These are phyloP conservation scores for Cynocephalus volans DNA, from an alignment of 2,113 vertebrate species.

Conservation along the genomic window DNA sequence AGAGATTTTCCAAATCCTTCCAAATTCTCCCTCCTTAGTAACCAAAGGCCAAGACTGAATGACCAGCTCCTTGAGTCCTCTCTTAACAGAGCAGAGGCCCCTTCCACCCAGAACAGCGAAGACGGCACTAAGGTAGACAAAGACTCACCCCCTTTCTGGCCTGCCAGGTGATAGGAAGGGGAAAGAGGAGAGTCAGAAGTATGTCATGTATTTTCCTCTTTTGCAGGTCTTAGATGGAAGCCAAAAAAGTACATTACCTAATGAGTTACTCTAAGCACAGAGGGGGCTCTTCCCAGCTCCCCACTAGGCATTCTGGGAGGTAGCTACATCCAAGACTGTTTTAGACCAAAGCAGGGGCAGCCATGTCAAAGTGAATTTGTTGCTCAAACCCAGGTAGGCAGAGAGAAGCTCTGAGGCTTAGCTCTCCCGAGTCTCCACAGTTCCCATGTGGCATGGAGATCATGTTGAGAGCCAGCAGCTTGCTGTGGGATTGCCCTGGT, in stretches of 20 bases:
- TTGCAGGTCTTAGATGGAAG: neutral
- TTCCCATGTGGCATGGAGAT: neutral
- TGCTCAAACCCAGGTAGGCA: neutral
- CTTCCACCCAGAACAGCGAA: neutral
- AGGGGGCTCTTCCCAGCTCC: neutral
- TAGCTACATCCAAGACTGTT: neutral
- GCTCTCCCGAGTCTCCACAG: neutral
- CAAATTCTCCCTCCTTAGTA: neutral
- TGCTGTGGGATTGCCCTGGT: neutral
- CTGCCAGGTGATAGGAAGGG: neutral
- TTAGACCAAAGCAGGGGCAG: neutral
- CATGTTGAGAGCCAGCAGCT: neutral
- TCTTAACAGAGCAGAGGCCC: neutral
- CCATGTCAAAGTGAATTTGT: neutral
- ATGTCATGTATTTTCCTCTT: neutral
- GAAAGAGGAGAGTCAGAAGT: neutral
- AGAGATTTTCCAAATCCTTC: neutral
- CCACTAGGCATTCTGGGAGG: neutral
- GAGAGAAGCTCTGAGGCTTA: neutral
- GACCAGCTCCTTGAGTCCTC: neutral
- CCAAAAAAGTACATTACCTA: neutral
- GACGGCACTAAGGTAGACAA: neutral
- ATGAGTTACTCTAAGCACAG: neutral
- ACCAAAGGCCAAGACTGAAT: conserved; percentile 24
- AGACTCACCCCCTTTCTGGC: neutral